A percentile compares a stretch with the other conserved stretches of the same genome.
These are phyloP conservation scores for Harpagoxenus sublaevis DNA, from an alignment of 2,888 invertebrate species.

Conservation along the genomic window DNA sequence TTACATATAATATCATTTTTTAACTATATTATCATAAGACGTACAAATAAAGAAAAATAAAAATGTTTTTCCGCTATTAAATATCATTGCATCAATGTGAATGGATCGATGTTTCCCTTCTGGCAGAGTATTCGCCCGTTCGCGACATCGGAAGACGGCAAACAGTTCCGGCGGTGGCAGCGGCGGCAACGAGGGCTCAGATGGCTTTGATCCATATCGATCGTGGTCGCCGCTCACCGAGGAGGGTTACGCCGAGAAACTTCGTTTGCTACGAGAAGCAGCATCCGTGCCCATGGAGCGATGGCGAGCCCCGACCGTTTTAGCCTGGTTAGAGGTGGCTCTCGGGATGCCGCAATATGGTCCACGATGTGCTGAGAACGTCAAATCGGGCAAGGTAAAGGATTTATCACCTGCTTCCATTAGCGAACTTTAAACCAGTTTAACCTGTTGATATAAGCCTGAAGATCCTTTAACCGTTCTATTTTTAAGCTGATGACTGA, in stretches of 20 bases:
- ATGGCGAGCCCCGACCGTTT: conserved; percentile 97
- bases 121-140: conserved; percentile 93
- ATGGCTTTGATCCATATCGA: conserved; percentile 87
- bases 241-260: conserved; percentile 92
- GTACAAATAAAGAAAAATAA: neutral
- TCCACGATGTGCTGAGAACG: conserved; percentile 95
- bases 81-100: neutral
- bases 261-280: conserved; percentile 92
- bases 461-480: neutral
- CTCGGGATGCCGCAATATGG: conserved; percentile 98
- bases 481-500: neutral
- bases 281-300: conserved; percentile 94
- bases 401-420: neutral
- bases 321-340: conserved; percentile 97
- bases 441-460: neutral
- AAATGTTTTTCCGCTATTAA: neutral
- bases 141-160: conserved; percentile 93
- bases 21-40: neutral
- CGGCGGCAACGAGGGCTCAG: conserved; percentile 88
- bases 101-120: conserved; percentile 16
- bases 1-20: neutral
- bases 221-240: conserved; percentile 90
- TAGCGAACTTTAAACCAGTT: conserved; percentile 7
- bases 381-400: conserved; percentile 96
- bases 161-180: conserved; percentile 88